Base-by-base conservation (phyloP, 2,113 vertebrate genomes). In the Sinocyclocheilus anophthalmus region DNA sequence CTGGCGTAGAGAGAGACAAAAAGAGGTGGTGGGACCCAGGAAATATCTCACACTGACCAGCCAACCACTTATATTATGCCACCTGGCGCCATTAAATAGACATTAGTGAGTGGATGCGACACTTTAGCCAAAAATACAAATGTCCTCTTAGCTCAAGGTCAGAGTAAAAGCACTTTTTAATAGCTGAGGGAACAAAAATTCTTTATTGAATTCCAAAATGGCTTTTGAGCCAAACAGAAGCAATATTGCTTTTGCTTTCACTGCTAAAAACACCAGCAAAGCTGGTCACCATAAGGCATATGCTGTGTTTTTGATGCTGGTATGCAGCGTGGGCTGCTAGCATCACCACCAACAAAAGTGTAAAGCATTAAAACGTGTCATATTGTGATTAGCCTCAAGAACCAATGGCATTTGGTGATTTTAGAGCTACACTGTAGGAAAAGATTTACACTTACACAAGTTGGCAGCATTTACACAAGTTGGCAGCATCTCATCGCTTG, bases 71-170 rank as follows among this genome's bases (percentile, higher is more conserved):
- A 48, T 39, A 57, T 65, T 50, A 79, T 39, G 69, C 72, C 67
- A 67, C 45, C 55, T 72, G 81, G 85, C 72, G 53, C 22, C 22
- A 12, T 39, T 75, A 9, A 81, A 50, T 63, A 55, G 26, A 82
- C 85, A 65, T 65, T 76, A 65, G 20, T 82, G 57, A 65, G 48
- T 37, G 24, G 9, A 30, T 67, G 45, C 63, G 85, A 86, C 77
- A 59, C 73, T 79, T 48, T 13, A 33, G 61, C 65, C 45, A 57
- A 79, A 83, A 33, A 14, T 33, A 76, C 45, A 55, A 83, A 76
- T 65, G 30, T 42, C 13, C 72, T 55, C 48, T 55, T 39, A 39
- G 22, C 80, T 83, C 69, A 83, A 83, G 67, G 81, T 84, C 33
- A 76, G 59, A 65, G 70, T 30, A 33, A 76, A 65, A 77, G 11